A percentile compares a stretch with the other conserved stretches of the same genome.
Conservation (phyloP, 2,113 vertebrate species). For the Hypomesus transpacificus region DNA sequence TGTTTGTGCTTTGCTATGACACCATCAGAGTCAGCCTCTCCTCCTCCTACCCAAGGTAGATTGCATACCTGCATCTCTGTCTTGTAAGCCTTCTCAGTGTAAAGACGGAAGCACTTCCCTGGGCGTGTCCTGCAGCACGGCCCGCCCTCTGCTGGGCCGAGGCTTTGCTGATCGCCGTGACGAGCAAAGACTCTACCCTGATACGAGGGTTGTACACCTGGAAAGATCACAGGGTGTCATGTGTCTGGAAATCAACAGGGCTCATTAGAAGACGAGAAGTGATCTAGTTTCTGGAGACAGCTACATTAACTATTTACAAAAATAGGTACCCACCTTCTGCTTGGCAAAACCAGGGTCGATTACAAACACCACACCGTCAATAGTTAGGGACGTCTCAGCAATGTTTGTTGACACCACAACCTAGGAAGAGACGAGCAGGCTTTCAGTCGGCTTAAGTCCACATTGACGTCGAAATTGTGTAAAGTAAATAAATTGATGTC, state of each 20-base stretch:
- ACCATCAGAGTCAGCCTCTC: too few species aligned
- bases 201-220: slow-evolving; percentile 99
- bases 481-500: background rate
- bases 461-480: background rate
- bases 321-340: slow-evolving; percentile 83
- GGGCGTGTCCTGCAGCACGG: slow-evolving; percentile 89
- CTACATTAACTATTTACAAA: too few species aligned
- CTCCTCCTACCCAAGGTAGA: too few species aligned
- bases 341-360: slow-evolving; percentile 99
- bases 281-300: too few species aligned
- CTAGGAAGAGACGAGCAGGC: slow-evolving; percentile 62
- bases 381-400: slow-evolving; percentile 95
- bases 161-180: slow-evolving; percentile 98
- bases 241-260: background rate
- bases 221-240: background rate
- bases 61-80: slow-evolving; percentile 93
- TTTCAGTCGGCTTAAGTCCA: slow-evolving; percentile 8
- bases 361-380: slow-evolving; percentile 96
- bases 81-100: slow-evolving; percentile 97
- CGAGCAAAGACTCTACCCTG: slow-evolving; percentile 94
- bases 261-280: background rate
- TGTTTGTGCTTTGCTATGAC: too few species aligned
- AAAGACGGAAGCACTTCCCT: slow-evolving; percentile 94
- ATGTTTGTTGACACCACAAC: slow-evolving; percentile 97
- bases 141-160: slow-evolving; percentile 97